A percentile compares a stretch with the other conserved stretches of the same genome.
phyloP scores from a whole-genome alignment of 2,113 vertebrate species.

The Balaenoptera acutorostrata region DNA sequence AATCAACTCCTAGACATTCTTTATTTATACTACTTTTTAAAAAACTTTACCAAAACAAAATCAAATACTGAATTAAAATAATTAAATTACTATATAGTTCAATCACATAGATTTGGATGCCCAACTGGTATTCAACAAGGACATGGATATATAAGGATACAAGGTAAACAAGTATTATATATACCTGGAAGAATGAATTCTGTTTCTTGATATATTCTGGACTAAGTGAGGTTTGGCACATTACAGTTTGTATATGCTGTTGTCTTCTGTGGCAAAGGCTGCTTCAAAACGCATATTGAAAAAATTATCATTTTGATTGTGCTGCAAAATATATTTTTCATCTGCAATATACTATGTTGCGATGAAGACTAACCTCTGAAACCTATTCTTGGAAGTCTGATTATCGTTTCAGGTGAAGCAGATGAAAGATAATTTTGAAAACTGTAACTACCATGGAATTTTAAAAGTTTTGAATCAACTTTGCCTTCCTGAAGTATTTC shows the following conservation, averaged over 20 bases:
- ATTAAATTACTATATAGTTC: neutral
- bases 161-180: neutral
- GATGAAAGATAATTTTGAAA: constrained; percentile 47
- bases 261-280: constrained; percentile 25
- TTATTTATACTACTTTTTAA: neutral
- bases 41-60: neutral
- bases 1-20: neutral
- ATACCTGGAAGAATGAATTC: neutral
- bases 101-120: neutral
- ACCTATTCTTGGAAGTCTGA: constrained; percentile 31
- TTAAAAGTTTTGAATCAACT: constrained; percentile 40
- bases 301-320: constrained; percentile 72
- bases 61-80: neutral
- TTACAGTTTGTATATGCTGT: neutral
- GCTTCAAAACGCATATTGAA: constrained; percentile 56
- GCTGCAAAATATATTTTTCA: constrained; percentile 53
- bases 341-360: constrained; percentile 36
- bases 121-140: neutral
- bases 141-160: neutral
- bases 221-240: constrained; percentile 2
- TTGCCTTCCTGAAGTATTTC: constrained; percentile 40
- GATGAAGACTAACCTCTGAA: constrained; percentile 54
- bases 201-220: neutral
- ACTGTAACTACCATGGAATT: neutral
- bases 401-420: constrained; percentile 35